A percentile compares a stretch with the other conserved stretches of the same genome.
phyloP scores from a whole-genome alignment of 2,888 invertebrate genomes.

The Tortrix viridana region DNA sequence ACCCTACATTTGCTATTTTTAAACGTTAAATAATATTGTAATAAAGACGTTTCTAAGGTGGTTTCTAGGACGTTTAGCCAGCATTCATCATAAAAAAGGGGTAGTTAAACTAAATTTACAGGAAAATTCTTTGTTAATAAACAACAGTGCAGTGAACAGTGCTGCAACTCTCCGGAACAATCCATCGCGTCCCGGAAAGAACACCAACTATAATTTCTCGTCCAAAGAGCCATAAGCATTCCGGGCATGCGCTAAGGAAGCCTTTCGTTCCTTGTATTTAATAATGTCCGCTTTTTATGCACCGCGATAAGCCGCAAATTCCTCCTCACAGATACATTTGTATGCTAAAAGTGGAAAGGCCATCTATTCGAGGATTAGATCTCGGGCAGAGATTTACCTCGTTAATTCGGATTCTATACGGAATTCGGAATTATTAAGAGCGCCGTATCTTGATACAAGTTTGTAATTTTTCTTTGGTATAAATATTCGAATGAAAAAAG shows the following conservation, averaged over 20 bases:
- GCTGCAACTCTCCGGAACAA: neutral
- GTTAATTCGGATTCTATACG: conserved; percentile 35
- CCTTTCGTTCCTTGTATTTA: conserved; percentile 14
- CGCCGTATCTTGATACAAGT: conserved; percentile 8
- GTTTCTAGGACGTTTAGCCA: too few relatives aligned
- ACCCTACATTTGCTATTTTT: too few relatives aligned
- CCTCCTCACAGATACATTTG: conserved; percentile 30
- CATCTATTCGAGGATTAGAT: conserved; percentile 38
- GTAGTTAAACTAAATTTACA: too few relatives aligned
- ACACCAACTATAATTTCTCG: neutral
- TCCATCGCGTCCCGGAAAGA: neutral
- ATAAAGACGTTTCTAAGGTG: too few relatives aligned
- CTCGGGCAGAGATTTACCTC: conserved; percentile 32
- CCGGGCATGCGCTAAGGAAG: neutral
- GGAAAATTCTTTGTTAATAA: too few relatives aligned
- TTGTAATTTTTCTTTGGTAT: neutral
- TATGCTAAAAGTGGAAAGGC: conserved; percentile 35
- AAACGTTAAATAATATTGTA: too few relatives aligned
- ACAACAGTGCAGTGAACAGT: too few relatives aligned
- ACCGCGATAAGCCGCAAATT: conserved; percentile 28
- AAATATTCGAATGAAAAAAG: neutral
- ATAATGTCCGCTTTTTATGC: conserved; percentile 27
- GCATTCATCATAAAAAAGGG: too few relatives aligned
- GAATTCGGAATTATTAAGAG: conserved; percentile 28
- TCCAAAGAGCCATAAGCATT: neutral